Evolutionary conservation across 2,797 vertebrate species (phyloP).

Genomic region (Mustela erminea): DNA sequence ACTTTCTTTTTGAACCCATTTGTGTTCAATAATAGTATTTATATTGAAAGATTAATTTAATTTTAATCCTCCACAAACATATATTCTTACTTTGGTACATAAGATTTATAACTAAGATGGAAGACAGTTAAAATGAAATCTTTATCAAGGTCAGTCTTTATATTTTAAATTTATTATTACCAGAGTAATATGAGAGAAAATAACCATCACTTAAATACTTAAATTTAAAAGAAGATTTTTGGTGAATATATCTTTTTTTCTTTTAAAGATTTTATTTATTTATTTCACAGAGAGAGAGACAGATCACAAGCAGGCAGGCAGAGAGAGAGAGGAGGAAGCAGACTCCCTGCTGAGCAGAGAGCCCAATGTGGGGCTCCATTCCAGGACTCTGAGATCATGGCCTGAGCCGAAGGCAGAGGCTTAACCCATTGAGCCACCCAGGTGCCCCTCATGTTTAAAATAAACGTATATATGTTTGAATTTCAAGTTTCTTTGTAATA

Average conservation of each 20-base stretch:
- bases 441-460: not conserved
- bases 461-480: not conserved
- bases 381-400: no score
- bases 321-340: no score
- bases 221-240: slow-evolving; percentile 1
- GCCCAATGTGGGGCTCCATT: no score
- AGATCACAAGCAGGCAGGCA: no score
- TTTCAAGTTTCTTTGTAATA: not conserved
- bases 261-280: no score
- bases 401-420: no score
- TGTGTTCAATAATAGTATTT: not conserved
- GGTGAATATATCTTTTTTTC: not conserved
- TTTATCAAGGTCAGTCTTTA: not conserved
- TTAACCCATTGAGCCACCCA: no score
- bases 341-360: no score
- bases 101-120: not conserved
- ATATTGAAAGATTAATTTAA: not conserved
- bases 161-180: slow-evolving; percentile 27
- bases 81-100: not conserved
- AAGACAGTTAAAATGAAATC: not conserved
- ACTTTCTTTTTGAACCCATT: not conserved
- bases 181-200: not conserved
- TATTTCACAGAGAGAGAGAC: no score
- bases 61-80: not conserved
- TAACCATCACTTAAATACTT: not conserved